Percentiles rank a stretch among this genome's conserved stretches.
These are phyloP conservation scores for Drosophila equinoxialis DNA, from an alignment of 1,140 invertebrate species.

Conservation along the genomic window DNA sequence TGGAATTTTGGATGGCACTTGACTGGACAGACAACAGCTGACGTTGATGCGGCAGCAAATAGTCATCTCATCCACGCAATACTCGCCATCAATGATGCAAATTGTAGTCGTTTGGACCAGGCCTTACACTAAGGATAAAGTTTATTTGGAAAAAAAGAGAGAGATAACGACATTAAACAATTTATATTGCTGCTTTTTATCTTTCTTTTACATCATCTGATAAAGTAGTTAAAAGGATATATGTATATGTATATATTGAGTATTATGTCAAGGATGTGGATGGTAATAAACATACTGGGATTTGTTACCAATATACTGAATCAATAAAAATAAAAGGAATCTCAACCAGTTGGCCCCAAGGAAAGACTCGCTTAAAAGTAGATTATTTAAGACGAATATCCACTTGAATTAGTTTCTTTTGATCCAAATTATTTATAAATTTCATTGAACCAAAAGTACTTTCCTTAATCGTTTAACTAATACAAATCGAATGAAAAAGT, in stretches of 20 bases:
- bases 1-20: slow-evolving; percentile 24
- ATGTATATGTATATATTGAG: no score
- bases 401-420: slow-evolving; percentile 24
- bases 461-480: neutral
- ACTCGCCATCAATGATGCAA: slow-evolving; percentile 62
- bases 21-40: slow-evolving; percentile 52
- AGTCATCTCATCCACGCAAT: slow-evolving; percentile 69
- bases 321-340: no score
- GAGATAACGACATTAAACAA: slow-evolving; percentile 17
- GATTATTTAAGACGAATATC: neutral
- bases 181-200: slow-evolving; percentile 2
- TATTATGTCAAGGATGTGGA: no score
- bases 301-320: no score
- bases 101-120: slow-evolving; percentile 29
- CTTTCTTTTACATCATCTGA: slow-evolving; percentile 44
- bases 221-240: slow-evolving; percentile 19
- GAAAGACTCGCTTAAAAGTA: no score
- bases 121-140: slow-evolving; percentile 18
- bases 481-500: slow-evolving; percentile 28
- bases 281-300: no score
- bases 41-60: slow-evolving; percentile 68
- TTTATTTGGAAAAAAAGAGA: neutral
- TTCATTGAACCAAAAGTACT: neutral
- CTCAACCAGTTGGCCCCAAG: no score
- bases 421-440: slow-evolving; percentile 34